These are phyloP conservation scores for Anas bernieri DNA, from an alignment of 2,797 vertebrate genomes.

Conservation along the genomic window DNA sequence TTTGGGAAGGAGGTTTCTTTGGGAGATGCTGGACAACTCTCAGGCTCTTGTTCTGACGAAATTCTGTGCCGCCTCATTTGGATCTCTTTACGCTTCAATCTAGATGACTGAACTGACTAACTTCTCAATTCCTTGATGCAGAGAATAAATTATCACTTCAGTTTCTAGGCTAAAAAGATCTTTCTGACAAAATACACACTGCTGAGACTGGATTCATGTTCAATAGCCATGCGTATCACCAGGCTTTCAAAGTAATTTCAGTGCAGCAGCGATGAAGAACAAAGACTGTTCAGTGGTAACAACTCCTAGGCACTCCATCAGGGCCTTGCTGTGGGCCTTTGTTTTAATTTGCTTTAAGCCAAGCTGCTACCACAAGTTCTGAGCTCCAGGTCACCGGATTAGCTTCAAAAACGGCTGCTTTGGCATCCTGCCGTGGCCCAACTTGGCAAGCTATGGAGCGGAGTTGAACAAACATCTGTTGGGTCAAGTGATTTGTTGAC, in stretches of 20 bases:
- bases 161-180: constrained; percentile 13
- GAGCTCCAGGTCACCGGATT: not conserved
- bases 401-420: not conserved
- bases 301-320: not conserved
- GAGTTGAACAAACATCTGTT: constrained; percentile 12
- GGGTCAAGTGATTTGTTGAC: not conserved
- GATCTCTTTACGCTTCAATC: not conserved
- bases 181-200: constrained; percentile 6
- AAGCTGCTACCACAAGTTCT: not conserved
- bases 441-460: not conserved
- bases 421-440: not conserved
- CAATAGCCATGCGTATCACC: not conserved
- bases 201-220: not conserved
- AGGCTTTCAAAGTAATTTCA: constrained; percentile 39
- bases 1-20: not conserved
- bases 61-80: not conserved
- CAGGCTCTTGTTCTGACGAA: not conserved
- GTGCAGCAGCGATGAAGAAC: constrained; percentile 6
- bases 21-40: not conserved
- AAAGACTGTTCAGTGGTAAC: not conserved
- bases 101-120: not conserved
- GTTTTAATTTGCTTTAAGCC: not conserved
- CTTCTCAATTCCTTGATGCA: not conserved
- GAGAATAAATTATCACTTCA: not conserved
- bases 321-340: not conserved